Conservation (phyloP, 2,888 invertebrate species). For the Trissolcus japonicus region DNA sequence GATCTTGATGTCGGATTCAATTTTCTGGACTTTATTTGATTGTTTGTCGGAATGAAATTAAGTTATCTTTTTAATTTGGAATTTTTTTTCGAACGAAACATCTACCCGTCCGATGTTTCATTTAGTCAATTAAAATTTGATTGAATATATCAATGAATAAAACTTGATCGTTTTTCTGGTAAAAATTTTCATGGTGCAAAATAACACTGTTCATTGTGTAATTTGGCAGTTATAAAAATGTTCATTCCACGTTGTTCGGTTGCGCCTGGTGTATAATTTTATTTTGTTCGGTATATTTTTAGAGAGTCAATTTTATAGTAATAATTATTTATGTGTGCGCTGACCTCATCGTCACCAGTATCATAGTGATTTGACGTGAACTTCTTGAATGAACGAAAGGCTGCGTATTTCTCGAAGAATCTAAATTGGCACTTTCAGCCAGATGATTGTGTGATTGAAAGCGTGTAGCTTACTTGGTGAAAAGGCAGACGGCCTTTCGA, state of each 20-base stretch:
- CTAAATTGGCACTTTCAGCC: conserved; percentile 53
- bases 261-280: too few relatives aligned
- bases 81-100: background rate
- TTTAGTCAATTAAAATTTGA: background rate
- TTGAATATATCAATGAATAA: too few relatives aligned
- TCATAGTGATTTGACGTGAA: conserved; percentile 1
- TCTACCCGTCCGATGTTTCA: too few relatives aligned
- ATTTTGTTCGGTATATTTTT: too few relatives aligned
- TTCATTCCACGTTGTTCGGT: too few relatives aligned
- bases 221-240: too few relatives aligned
- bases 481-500: conserved; percentile 68
- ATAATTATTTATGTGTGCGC: too few relatives aligned
- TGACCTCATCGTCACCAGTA: background rate
- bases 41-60: conserved; percentile 4
- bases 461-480: conserved; percentile 62
- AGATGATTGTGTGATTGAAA: conserved; percentile 58
- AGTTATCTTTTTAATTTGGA: background rate
- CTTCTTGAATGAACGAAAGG: conserved; percentile 1
- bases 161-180: too few relatives aligned
- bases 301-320: too few relatives aligned
- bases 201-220: too few relatives aligned
- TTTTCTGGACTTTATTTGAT: conserved; percentile 22
- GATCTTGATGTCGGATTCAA: conserved; percentile 6
- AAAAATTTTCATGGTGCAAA: too few relatives aligned
- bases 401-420: conserved; percentile 46